Evolutionary conservation across 1,140 invertebrate species (phyloP).

Genomic region (Polyergus mexicanus): DNA sequence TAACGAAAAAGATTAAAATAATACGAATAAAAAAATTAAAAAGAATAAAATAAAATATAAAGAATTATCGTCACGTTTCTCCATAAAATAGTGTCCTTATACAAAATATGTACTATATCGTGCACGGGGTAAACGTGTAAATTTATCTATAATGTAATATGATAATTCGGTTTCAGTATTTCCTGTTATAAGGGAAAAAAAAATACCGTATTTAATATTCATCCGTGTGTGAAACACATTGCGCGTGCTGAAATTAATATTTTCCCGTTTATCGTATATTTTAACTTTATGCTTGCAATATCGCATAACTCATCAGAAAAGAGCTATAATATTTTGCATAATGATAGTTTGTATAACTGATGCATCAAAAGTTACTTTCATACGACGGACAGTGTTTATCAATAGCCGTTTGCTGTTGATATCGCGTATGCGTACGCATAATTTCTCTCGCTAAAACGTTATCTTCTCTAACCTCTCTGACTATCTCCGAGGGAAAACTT

Average conservation of each 20-base stretch:
- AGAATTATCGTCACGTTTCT: not conserved
- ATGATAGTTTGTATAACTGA: not conserved
- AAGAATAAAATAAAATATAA: not conserved
- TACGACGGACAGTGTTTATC: not conserved
- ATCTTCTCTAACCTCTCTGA: not conserved
- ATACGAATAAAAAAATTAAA: not conserved
- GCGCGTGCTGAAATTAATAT: not conserved
- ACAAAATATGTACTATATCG: not conserved
- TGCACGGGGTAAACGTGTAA: not conserved
- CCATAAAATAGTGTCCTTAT: not conserved
- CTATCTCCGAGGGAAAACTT: not conserved
- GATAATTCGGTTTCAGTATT: not conserved
- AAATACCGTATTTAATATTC: not conserved
- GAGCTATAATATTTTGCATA: not conserved
- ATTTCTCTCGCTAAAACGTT: slow-evolving; percentile 7
- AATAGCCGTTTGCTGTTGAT: not conserved
- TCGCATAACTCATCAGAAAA: not conserved
- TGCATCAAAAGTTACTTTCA: not conserved
- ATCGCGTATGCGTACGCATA: not conserved
- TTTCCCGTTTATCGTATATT: not conserved
- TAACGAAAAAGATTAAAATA: too few species aligned
- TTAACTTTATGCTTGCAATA: slow-evolving; percentile 14
- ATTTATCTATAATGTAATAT: not conserved
- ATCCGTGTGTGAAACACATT: not conserved
- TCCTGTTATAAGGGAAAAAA: not conserved